Conservation (phyloP, 1,140 invertebrate genomes). For the Teleopsis dalmanni region DNA sequence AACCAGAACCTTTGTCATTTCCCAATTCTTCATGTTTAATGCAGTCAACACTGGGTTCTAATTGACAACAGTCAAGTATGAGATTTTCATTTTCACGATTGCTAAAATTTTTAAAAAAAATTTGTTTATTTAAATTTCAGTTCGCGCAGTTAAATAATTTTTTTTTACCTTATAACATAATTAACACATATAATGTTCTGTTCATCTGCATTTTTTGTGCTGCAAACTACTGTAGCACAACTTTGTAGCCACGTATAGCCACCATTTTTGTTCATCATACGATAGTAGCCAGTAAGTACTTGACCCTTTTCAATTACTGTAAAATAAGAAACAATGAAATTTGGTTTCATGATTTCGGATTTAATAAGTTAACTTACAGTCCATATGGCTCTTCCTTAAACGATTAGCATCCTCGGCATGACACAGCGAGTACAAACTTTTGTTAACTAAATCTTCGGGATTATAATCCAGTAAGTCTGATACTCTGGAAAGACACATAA, state of each 20-base stretch:
- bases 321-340: conserved; percentile 41
- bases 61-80: conserved; percentile 86
- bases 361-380: conserved; percentile 65
- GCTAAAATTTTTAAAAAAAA: conserved; percentile 46
- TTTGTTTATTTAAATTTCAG: not conserved
- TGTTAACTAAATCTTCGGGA: conserved; percentile 87
- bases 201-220: conserved; percentile 88
- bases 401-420: conserved; percentile 92
- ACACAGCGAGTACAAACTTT: conserved; percentile 87
- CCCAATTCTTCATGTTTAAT: conserved; percentile 71
- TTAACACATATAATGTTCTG: conserved; percentile 95
- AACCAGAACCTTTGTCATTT: conserved; percentile 78
- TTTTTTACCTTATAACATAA: conserved; percentile 61
- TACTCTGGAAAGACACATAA: conserved; percentile 54
- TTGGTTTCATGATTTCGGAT: not conserved
- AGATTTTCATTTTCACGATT: conserved; percentile 82
- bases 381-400: conserved; percentile 84
- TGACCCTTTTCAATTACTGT: conserved; percentile 94
- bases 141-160: not conserved
- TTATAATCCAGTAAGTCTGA: conserved; percentile 88
- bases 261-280: conserved; percentile 90
- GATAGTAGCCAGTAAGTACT: conserved; percentile 91
- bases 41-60: conserved; percentile 69
- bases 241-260: conserved; percentile 95
- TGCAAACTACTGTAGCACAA: conserved; percentile 93